Percentiles rank a stretch among this genome's conserved stretches.
These are phyloP conservation scores for Agrotis clavis DNA, from an alignment of 2,888 invertebrate species.

Conservation along the genomic window DNA sequence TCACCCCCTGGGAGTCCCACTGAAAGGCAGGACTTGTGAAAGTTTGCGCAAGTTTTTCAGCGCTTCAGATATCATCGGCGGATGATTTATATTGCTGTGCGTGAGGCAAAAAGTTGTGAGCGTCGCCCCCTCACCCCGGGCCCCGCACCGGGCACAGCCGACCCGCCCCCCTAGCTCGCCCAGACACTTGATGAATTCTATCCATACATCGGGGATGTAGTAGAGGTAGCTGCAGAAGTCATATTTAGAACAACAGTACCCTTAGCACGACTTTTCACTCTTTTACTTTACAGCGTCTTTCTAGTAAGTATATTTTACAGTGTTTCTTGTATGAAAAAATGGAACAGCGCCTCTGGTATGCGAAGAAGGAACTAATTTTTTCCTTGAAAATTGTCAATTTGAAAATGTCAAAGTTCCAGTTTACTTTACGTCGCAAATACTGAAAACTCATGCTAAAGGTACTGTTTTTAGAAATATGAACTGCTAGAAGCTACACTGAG, in stretches of 20 bases:
- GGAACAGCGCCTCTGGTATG: no score
- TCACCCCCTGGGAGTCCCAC: slow-evolving; percentile 12
- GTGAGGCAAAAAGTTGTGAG: slow-evolving; percentile 66
- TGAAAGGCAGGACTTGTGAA: slow-evolving; percentile 53
- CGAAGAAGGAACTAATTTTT: no score
- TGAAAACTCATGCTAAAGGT: no score
- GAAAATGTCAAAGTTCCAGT: no score
- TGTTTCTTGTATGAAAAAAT: no score
- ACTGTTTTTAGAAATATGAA: no score
- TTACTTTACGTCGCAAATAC: no score
- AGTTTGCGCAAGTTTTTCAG: slow-evolving; percentile 67
- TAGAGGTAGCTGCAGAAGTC: neutral
- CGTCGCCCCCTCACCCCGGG: neutral
- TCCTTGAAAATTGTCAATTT: no score
- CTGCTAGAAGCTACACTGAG: no score
- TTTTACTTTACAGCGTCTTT: no score
- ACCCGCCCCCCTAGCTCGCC: slow-evolving; percentile 7
- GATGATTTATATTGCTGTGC: slow-evolving; percentile 71
- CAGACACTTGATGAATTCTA: slow-evolving; percentile 62
- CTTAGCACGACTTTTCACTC: no score
- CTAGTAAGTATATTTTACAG: no score
- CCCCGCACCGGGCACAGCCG: neutral
- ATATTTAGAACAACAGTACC: neutral
- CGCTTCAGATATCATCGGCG: slow-evolving; percentile 67
- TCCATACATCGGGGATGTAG: slow-evolving; percentile 28